These are phyloP conservation scores for Timema cristinae DNA, from an alignment of 2,888 invertebrate genomes.

Conservation along the genomic window DNA sequence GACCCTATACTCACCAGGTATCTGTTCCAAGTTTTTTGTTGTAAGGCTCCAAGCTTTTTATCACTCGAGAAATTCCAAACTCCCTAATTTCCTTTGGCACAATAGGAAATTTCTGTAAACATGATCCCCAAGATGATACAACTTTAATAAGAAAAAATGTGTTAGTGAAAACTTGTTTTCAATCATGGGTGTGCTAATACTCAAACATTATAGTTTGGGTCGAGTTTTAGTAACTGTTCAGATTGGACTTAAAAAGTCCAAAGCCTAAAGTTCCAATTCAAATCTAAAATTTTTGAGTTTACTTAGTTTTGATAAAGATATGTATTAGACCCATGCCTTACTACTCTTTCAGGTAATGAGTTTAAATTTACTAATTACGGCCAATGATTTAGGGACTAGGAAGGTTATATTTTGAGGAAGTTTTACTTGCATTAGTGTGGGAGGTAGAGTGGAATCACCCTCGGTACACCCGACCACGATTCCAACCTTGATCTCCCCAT, in stretches of 20 bases:
- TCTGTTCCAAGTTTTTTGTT: constrained; percentile 94
- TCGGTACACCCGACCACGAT: too few species aligned
- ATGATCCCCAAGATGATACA: constrained; percentile 14
- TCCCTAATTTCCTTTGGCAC: constrained; percentile 98
- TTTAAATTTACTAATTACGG: too few species aligned
- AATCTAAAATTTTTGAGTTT: neutral
- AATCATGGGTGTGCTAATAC: neutral
- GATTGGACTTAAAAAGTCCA: neutral
- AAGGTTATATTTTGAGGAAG: too few species aligned
- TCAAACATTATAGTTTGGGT: neutral
- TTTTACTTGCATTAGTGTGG: too few species aligned
- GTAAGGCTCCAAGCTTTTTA: constrained; percentile 93
- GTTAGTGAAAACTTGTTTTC: neutral
- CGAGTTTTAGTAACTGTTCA: neutral
- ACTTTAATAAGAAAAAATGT: constrained; percentile 10
- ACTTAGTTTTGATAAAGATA: constrained; percentile 7
- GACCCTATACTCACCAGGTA: constrained; percentile 66
- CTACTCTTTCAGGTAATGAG: too few species aligned
- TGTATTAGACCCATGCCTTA: too few species aligned
- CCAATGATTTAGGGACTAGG: too few species aligned
- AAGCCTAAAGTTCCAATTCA: neutral
- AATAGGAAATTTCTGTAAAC: constrained; percentile 79
- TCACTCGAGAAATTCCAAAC: constrained; percentile 95
- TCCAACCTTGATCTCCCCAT: too few species aligned
- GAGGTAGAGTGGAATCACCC: too few species aligned